phyloP scores from a whole-genome alignment of 2,113 vertebrate genomes.

The Pavo muticus region DNA sequence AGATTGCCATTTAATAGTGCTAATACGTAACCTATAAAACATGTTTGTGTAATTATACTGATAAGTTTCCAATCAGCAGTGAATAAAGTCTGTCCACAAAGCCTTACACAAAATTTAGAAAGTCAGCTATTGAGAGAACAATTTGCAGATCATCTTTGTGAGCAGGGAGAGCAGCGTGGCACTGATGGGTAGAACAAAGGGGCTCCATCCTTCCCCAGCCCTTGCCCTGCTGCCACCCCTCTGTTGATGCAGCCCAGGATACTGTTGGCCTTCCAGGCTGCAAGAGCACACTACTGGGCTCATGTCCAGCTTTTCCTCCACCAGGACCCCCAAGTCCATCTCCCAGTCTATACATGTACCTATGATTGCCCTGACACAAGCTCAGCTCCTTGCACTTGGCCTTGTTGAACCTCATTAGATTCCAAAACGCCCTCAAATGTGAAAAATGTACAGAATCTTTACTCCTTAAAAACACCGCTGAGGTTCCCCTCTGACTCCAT shows the following conservation, averaged over 20 bases:
- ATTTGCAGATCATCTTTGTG: not conserved
- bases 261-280: no score
- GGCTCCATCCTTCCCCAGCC: not conserved
- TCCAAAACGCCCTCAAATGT: not conserved
- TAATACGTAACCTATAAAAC: constrained; percentile 14
- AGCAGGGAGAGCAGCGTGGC: rapidly evolving
- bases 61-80: not conserved
- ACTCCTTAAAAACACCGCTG: no score
- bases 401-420: no score
- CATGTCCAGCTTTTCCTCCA: no score
- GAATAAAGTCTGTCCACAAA: not conserved
- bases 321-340: no score
- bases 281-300: no score
- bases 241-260: no score
- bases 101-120: not conserved
- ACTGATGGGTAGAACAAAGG: not conserved
- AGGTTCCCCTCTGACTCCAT: not conserved
- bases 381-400: no score
- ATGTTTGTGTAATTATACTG: not conserved
- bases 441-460: not conserved
- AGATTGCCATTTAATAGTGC: constrained; percentile 3
- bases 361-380: no score
- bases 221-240: not conserved
- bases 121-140: not conserved
- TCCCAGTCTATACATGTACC: not conserved